phyloP scores from a whole-genome alignment of 2,888 invertebrate species.

The Drosophila affinis region DNA sequence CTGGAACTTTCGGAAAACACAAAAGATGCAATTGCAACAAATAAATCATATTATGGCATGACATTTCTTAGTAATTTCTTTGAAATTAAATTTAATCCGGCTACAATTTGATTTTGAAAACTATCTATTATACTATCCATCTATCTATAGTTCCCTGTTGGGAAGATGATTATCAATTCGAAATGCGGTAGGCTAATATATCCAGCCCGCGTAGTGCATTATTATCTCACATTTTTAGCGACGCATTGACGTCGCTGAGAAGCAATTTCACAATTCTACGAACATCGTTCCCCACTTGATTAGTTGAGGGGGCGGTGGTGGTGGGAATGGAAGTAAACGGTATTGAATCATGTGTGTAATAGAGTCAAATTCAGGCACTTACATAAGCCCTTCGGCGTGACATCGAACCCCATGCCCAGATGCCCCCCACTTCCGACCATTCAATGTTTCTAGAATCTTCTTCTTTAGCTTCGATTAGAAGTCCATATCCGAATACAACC shows the following conservation, averaged over 20 bases:
- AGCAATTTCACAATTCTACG: slow-evolving; percentile 1
- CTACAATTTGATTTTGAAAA: background rate
- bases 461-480: background rate
- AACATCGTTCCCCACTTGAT: background rate
- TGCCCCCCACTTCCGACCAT: background rate
- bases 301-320: background rate
- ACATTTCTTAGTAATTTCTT: background rate
- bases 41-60: too few species aligned
- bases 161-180: background rate
- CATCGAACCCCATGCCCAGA: background rate
- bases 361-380: background rate
- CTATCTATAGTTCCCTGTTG: background rate
- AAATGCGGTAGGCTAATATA: slow-evolving; percentile 26
- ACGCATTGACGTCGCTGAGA: background rate
- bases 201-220: background rate
- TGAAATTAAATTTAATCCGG: background rate
- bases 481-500: background rate
- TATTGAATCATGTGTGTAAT: background rate
- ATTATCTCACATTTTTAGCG: background rate
- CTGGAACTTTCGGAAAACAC: too few species aligned
- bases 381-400: background rate
- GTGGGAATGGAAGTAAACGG: background rate
- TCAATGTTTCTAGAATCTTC: background rate
- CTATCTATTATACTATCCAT: background rate
- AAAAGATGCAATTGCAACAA: too few species aligned